These are phyloP conservation scores for Cairina moschata DNA, from an alignment of 2,113 vertebrate species.

Conservation along the genomic window DNA sequence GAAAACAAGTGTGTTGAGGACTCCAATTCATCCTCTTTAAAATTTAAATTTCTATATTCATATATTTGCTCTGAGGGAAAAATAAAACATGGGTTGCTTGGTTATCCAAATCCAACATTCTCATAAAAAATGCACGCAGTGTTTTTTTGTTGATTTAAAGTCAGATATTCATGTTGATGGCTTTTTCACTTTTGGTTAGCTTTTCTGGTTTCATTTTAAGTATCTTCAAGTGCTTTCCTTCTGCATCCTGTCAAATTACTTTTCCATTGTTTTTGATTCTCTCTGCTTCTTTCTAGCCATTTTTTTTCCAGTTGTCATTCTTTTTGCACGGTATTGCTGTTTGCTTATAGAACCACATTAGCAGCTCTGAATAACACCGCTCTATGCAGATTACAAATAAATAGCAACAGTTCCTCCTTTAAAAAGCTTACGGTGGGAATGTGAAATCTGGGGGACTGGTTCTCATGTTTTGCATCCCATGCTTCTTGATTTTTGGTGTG, in stretches of 20 bases:
- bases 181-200: not conserved
- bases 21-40: conserved; percentile 5
- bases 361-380: not conserved
- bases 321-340: not conserved
- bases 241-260: not conserved
- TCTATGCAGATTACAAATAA: not conserved
- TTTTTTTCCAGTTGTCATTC: not conserved
- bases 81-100: not conserved
- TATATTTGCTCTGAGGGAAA: not conserved
- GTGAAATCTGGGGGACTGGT: not conserved
- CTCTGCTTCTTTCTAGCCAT: not conserved
- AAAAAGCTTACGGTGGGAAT: not conserved
- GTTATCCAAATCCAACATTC: not conserved
- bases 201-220: not conserved
- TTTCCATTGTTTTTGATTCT: not conserved
- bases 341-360: not conserved
- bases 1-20: not conserved
- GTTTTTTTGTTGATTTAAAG: not conserved
- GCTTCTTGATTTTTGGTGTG: not conserved
- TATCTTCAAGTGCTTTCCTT: not conserved
- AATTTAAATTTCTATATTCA: not conserved
- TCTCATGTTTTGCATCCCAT: not conserved
- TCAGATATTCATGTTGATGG: not conserved
- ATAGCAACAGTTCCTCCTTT: not conserved
- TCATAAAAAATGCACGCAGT: accelerated